Evolutionary conservation across 1,140 invertebrate species (phyloP).

Genomic region (Drosophila ogumai): DNA sequence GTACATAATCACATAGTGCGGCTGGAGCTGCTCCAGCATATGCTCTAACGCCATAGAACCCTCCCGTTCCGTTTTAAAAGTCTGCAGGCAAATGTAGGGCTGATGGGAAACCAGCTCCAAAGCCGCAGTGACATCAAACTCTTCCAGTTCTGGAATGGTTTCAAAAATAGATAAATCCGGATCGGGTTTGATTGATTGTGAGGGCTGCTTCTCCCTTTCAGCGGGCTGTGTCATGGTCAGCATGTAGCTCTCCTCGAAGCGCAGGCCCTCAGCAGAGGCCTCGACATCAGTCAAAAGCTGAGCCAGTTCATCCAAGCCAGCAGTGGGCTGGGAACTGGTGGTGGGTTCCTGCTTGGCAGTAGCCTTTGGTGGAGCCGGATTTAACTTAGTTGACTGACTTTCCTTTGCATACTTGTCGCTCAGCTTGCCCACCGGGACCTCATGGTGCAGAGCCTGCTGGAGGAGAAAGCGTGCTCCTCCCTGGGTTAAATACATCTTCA

Average conservation of each 20-base stretch:
- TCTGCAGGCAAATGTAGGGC: slow-evolving; percentile 90
- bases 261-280: slow-evolving; percentile 53
- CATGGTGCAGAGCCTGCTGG: slow-evolving; percentile 86
- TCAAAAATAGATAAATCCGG: slow-evolving; percentile 87
- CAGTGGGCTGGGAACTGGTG: background rate
- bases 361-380: no score
- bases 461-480: slow-evolving; percentile 88
- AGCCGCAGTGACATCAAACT: slow-evolving; percentile 88
- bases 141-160: slow-evolving; percentile 89
- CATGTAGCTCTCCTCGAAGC: slow-evolving; percentile 88
- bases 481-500: slow-evolving; percentile 90
- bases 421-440: slow-evolving; percentile 86
- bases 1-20: slow-evolving; percentile 95
- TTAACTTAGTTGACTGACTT: background rate
- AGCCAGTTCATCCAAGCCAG: slow-evolving; percentile 60
- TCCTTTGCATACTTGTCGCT: slow-evolving; percentile 85
- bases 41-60: slow-evolving; percentile 89
- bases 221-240: slow-evolving; percentile 88
- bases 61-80: slow-evolving; percentile 89
- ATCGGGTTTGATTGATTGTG: slow-evolving; percentile 63
- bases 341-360: no score
- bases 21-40: slow-evolving; percentile 89
- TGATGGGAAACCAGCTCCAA: slow-evolving; percentile 82
- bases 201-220: background rate
- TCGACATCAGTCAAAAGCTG: slow-evolving; percentile 67